A percentile compares a stretch with the other conserved stretches of the same genome.
Conservation (phyloP, 2,888 invertebrate genomes). For the Spodoptera littoralis region DNA sequence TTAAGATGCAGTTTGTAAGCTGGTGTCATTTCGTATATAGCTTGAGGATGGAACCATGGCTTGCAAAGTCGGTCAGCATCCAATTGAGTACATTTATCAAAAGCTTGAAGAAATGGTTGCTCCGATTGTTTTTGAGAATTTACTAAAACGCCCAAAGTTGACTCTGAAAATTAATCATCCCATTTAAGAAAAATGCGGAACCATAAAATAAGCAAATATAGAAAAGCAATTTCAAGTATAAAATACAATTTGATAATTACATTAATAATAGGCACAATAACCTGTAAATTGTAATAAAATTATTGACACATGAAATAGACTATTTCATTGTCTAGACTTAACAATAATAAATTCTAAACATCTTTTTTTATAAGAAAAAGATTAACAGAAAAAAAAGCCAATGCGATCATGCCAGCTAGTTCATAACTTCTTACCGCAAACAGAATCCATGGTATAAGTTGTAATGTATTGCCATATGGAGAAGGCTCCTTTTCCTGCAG, state of each 20-base stretch:
- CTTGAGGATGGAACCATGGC: slow-evolving; percentile 62
- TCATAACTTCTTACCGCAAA: slow-evolving; percentile 60
- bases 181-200: too few relatives aligned
- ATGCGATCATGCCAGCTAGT: too few relatives aligned
- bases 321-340: too few relatives aligned
- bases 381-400: too few relatives aligned
- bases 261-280: too few relatives aligned
- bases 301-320: too few relatives aligned
- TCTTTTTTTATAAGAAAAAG: too few relatives aligned
- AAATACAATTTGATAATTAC: too few relatives aligned
- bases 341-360: too few relatives aligned
- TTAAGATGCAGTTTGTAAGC: slow-evolving; percentile 43
- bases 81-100: slow-evolving; percentile 54
- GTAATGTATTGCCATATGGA: slow-evolving; percentile 68
- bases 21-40: slow-evolving; percentile 56
- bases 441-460: slow-evolving; percentile 68
- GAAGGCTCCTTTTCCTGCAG: slow-evolving; percentile 57
- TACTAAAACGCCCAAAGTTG: slow-evolving; percentile 63
- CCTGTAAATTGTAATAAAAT: too few relatives aligned
- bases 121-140: slow-evolving; percentile 51
- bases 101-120: slow-evolving; percentile 59
- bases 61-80: slow-evolving; percentile 59
- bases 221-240: too few relatives aligned
- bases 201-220: too few relatives aligned
- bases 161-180: slow-evolving; percentile 42